Evolutionary conservation across 2,113 vertebrate genomes (phyloP), one percentile per base, ranked within the genome.

Genomic region (Hymenochirus boettgeri): DNA sequence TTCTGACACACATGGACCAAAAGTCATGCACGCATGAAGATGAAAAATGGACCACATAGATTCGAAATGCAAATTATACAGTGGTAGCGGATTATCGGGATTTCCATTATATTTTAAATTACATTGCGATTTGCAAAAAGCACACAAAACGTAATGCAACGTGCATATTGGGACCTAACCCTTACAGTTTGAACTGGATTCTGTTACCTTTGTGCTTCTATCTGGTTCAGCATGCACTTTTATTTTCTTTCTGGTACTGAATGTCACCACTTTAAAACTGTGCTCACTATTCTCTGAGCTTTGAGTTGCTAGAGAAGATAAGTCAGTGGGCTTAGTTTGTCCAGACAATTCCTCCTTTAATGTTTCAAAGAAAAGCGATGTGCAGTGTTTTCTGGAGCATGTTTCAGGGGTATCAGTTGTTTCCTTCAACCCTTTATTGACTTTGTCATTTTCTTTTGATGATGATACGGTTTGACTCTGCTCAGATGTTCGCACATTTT

Each of bases 181-280:
- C 31, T 35, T 35, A 3, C 33, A 18, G 6, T 25, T 45, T 46
- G 5, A 17, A 24, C 53, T 26, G n/a, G 3, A 8, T 18, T 53
- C 31, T 17, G 3, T 72, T 80, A 83, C 83, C 80, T 78, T 56
- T 5, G 51, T 9, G 12, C 2, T 45, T 17, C 45, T 26, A 0
- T 61, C 53, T 27, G 37, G 57, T 55, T 64, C 11, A 11, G 24
- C 19, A 23, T 31, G 61, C 2, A 13, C 21, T 61, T 71, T 50
- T 8, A 53, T 37, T 72, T 74, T 81, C 17, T 58, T 74, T 74
- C 81, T 92, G 74, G 80, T 89, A n/a, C 11, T 73, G n/a, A 91
- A 96, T 1, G 72, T 79, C 11, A 94, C 83, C 1, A 93, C 79
- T 63, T 90, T 80, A 6, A 93, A 82, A 1, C 10, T 57, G 4